Evolutionary conservation across 2,888 invertebrate species (phyloP).

Genomic region (Rhingia campestris): DNA sequence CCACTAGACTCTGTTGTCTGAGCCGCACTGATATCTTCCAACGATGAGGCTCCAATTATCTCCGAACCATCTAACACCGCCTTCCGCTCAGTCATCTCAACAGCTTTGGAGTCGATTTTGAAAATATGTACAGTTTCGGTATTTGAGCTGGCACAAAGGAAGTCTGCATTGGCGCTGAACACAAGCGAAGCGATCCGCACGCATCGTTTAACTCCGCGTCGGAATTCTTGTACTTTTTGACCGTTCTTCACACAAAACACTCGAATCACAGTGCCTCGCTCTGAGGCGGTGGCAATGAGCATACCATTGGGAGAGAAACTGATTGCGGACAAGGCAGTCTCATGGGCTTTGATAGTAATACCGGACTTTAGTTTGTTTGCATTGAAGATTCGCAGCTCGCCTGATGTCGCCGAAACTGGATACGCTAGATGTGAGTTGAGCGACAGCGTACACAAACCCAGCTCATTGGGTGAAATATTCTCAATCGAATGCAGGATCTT

Average conservation of each 20-base stretch:
- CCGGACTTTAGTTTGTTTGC: conserved; percentile 79
- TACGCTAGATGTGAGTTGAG: conserved; percentile 82
- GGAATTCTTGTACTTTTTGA: conserved; percentile 82
- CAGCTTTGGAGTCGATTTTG: conserved; percentile 80
- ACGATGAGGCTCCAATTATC: conserved; percentile 55
- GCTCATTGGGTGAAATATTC: conserved; percentile 80
- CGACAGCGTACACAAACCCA: conserved; percentile 81
- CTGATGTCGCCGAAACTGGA: conserved; percentile 79
- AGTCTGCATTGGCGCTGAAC: conserved; percentile 80
- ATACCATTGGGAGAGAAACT: conserved; percentile 81
- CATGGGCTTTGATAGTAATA: conserved; percentile 81
- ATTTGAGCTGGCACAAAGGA: conserved; percentile 82
- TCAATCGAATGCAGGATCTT: conserved; percentile 82
- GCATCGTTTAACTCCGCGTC: conserved; percentile 82
- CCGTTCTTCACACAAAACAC: conserved; percentile 82
- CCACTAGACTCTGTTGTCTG: conserved; percentile 38
- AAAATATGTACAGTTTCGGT: conserved; percentile 83
- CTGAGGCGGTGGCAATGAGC: conserved; percentile 82
- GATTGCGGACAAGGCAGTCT: conserved; percentile 81
- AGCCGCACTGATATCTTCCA: conserved; percentile 57
- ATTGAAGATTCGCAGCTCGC: conserved; percentile 81
- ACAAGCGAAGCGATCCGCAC: conserved; percentile 82
- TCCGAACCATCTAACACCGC: conserved; percentile 56
- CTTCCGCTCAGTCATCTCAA: conserved; percentile 80
- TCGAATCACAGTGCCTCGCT: conserved; percentile 82